Percentiles rank a stretch among this genome's conserved stretches.
These are phyloP conservation scores for Acromyrmex charruanus DNA, from an alignment of 1,140 invertebrate species.

Conservation along the genomic window DNA sequence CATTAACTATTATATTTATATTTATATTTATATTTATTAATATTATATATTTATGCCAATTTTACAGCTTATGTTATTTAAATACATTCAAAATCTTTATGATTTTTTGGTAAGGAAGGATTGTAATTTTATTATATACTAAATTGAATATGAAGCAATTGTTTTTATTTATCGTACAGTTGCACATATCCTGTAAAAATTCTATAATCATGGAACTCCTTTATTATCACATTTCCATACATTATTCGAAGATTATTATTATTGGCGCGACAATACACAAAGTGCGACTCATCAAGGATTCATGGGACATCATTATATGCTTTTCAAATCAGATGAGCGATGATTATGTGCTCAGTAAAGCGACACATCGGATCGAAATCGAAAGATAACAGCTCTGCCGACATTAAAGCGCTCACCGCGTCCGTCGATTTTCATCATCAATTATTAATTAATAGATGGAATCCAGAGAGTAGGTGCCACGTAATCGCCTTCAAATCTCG, in stretches of 20 bases:
- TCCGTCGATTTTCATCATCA: conserved; percentile 67
- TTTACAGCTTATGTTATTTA: not conserved
- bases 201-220: not conserved
- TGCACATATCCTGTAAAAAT: not conserved
- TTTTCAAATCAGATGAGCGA: conserved; percentile 65
- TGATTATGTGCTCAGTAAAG: conserved; percentile 41
- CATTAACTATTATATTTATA: not conserved
- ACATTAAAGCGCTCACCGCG: conserved; percentile 49
- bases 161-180: not conserved
- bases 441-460: conserved; percentile 82
- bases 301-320: conserved; percentile 40
- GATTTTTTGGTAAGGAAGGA: not conserved
- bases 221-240: conserved; percentile 24
- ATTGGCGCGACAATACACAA: conserved; percentile 31
- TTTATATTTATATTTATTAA: conserved; percentile 9
- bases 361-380: conserved; percentile 33
- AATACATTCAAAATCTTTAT: not conserved
- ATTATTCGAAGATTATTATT: conserved; percentile 40
- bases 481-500: conserved; percentile 79
- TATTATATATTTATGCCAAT: not conserved
- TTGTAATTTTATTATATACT: not conserved
- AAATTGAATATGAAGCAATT: not conserved
- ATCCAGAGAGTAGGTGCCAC: conserved; percentile 69
- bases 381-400: conserved; percentile 20
- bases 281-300: conserved; percentile 64